A percentile compares a stretch with the other conserved stretches of the same genome.
Conservation (phyloP, 2,113 vertebrate genomes). For the Clarias magur region DNA sequence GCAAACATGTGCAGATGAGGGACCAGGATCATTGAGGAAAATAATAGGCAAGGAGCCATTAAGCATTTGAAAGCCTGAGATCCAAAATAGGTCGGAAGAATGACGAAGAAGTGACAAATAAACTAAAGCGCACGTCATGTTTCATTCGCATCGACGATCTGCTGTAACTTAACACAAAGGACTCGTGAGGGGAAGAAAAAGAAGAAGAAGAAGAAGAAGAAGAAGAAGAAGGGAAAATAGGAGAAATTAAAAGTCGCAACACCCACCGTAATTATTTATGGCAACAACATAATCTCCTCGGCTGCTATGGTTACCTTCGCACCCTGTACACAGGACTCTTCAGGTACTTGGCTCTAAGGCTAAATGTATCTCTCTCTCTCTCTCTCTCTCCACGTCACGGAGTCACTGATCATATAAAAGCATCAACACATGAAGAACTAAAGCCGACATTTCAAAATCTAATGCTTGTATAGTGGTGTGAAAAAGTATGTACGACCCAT, state of each 20-base stretch:
- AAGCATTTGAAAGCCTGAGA: neutral
- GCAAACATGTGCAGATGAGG: constrained; percentile 11
- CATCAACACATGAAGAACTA: neutral
- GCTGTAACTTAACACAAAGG: neutral
- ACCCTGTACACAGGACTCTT: constrained; percentile 55
- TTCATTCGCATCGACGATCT: neutral
- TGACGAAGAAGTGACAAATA: neutral
- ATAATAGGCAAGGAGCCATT: neutral
- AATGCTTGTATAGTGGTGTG: neutral
- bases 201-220: neutral
- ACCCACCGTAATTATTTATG: constrained; percentile 71
- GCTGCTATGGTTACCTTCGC: constrained; percentile 77
- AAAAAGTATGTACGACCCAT: neutral
- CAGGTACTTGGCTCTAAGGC: constrained; percentile 36
- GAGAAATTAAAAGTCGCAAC: constrained; percentile 57
- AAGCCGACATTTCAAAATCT: neutral
- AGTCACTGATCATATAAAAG: neutral
- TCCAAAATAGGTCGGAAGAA: neutral
- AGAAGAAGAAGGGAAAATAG: constrained; percentile 11
- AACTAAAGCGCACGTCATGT: neutral
- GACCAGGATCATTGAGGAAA: neutral
- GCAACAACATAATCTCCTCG: constrained; percentile 59
- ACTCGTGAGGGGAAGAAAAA: neutral
- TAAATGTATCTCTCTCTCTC: constrained; percentile 34
- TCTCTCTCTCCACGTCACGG: constrained; percentile 16